These are phyloP conservation scores for Diadema setosum DNA, from an alignment of 35 echinoderm and acorn worm species.

Conservation along the genomic window DNA sequence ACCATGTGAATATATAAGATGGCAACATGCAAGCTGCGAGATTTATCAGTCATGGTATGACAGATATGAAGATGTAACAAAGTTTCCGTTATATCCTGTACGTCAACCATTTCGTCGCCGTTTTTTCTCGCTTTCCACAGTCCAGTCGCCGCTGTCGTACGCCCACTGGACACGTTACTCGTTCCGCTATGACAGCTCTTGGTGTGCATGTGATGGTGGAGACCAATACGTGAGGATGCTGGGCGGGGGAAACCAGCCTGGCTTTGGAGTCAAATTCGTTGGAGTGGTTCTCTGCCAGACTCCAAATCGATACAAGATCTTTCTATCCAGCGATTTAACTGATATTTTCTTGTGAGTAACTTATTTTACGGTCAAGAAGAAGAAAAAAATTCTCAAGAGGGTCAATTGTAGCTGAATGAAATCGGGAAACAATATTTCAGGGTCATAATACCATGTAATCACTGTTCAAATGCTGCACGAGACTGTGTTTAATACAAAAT, in stretches of 20 bases:
- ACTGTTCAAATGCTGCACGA: no score
- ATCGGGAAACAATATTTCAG: no score
- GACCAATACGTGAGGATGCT: conserved; percentile 49
- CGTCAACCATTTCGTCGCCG: not conserved
- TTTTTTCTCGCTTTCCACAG: not conserved
- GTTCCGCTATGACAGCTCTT: conserved; percentile 47
- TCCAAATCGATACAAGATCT: conserved; percentile 66
- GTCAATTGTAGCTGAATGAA: no score
- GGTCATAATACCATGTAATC: no score
- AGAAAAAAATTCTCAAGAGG: no score
- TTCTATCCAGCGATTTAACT: conserved; percentile 32
- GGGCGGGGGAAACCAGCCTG: not conserved
- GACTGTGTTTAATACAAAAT: no score
- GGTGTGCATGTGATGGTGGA: conserved; percentile 53
- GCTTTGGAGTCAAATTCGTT: conserved; percentile 34
- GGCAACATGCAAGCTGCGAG: no score
- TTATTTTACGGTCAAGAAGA: no score
- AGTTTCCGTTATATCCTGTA: no score
- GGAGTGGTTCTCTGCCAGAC: conserved; percentile 62
- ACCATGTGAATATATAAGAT: no score
- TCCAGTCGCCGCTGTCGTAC: not conserved
- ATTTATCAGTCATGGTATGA: no score
- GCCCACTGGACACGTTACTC: conserved; percentile 18
- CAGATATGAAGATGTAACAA: no score
- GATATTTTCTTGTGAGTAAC: conserved; percentile 50